These are phyloP conservation scores for Hypsibius dujardini DNA, from an alignment of 1,140 invertebrate genomes.

Conservation along the genomic window DNA sequence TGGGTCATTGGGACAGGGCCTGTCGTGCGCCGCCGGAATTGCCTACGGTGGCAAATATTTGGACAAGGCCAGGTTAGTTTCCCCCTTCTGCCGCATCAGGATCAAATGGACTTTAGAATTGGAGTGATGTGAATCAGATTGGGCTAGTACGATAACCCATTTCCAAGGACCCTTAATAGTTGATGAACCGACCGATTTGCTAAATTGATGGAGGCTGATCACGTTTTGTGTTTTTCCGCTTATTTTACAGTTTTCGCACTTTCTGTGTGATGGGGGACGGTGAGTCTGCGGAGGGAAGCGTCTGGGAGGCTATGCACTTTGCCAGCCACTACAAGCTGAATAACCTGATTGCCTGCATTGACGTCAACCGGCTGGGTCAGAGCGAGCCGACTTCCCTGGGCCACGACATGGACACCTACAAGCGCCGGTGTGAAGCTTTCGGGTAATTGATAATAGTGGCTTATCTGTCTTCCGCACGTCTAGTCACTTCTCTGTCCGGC, in stretches of 20 bases:
- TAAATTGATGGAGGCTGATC: too few relatives aligned
- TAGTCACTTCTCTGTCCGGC: too few relatives aligned
- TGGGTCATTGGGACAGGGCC: constrained; percentile 88
- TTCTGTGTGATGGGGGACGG: constrained; percentile 93
- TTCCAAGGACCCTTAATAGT: too few relatives aligned
- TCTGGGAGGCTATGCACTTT: constrained; percentile 95
- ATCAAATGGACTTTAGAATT: constrained; percentile 7
- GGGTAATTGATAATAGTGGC: constrained; percentile 41
- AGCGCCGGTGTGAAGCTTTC: constrained; percentile 70
- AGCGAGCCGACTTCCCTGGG: constrained; percentile 79
- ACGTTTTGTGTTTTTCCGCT: constrained; percentile 17
- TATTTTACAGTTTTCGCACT: constrained; percentile 44
- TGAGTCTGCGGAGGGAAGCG: constrained; percentile 89
- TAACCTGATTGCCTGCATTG: constrained; percentile 89
- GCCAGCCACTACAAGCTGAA: constrained; percentile 84
- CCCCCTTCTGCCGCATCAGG: background rate
- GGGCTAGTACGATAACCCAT: too few relatives aligned
- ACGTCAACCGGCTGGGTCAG: constrained; percentile 91
- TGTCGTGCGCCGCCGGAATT: constrained; percentile 89
- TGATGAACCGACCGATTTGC: too few relatives aligned
- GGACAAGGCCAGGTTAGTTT: constrained; percentile 64
- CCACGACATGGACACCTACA: constrained; percentile 76
- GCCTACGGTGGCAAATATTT: constrained; percentile 92
- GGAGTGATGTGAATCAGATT: background rate
- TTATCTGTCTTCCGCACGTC: background rate